Evolutionary conservation across 2,888 invertebrate genomes (phyloP).

Genomic region (Pristionchus maxplancki): DNA sequence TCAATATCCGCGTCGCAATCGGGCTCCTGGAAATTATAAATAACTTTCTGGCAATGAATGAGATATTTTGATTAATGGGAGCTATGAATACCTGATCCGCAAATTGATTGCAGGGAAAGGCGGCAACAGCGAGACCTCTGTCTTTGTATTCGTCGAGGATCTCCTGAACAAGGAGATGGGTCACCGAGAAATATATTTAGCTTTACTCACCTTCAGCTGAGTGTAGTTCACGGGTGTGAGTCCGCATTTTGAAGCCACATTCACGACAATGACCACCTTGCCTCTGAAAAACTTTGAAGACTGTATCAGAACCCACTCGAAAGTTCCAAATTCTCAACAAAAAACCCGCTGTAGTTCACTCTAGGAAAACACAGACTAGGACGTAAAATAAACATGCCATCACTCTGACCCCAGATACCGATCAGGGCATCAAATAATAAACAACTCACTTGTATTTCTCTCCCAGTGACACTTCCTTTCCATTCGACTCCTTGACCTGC

Average conservation of each 20-base stretch:
- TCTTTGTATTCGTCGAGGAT: slow-evolving; percentile 85
- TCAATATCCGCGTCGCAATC: slow-evolving; percentile 85
- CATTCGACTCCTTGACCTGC: slow-evolving; percentile 86
- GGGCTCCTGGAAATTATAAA: slow-evolving; percentile 84
- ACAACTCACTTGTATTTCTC: slow-evolving; percentile 83
- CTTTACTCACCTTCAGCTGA: slow-evolving; percentile 82
- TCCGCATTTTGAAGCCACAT: slow-evolving; percentile 90
- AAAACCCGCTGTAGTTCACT: too few relatives aligned
- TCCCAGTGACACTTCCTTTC: slow-evolving; percentile 85
- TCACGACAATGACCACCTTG: slow-evolving; percentile 87
- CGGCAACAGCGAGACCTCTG: slow-evolving; percentile 86
- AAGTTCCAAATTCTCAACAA: too few relatives aligned
- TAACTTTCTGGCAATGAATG: too few relatives aligned
- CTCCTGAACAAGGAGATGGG: too few relatives aligned
- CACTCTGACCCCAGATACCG: background rate
- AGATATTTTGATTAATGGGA: background rate
- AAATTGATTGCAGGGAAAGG: slow-evolving; percentile 91
- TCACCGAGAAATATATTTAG: background rate
- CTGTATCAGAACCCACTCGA: too few relatives aligned
- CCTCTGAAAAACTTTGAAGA: slow-evolving; percentile 80
- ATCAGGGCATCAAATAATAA: background rate
- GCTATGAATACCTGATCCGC: slow-evolving; percentile 78
- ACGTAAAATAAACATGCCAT: background rate
- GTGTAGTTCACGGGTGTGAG: slow-evolving; percentile 87
- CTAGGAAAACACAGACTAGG: background rate